Percentiles rank a stretch among this genome's conserved stretches.
These are phyloP conservation scores for Epizoanthus illoricatus DNA, from an alignment of 92 coral and sea anemone species.

Conservation along the genomic window DNA sequence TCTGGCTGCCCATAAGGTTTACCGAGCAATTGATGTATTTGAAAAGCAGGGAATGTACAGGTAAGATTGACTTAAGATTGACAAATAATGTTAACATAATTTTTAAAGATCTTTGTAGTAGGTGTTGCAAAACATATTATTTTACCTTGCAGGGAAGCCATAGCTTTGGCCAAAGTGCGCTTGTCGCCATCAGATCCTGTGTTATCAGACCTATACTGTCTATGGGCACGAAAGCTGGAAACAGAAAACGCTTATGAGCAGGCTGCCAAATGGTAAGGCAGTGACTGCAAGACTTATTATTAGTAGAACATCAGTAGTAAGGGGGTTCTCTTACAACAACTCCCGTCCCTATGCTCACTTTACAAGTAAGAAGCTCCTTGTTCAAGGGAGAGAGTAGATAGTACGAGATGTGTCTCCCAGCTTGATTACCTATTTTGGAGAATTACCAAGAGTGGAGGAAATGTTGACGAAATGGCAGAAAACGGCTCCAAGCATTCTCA, in stretches of 20 bases:
- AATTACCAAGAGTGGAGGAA: background rate
- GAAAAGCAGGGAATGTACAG: constrained; percentile 85
- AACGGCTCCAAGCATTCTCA: too few species aligned
- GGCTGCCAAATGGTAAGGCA: constrained; percentile 93
- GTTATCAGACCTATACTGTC: constrained; percentile 79
- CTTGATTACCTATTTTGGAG: background rate
- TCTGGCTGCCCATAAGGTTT: constrained; percentile 86
- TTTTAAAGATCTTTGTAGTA: too few species aligned
- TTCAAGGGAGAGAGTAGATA: background rate
- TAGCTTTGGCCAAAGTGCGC: constrained; percentile 93
- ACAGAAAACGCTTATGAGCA: constrained; percentile 82
- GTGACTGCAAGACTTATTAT: background rate
- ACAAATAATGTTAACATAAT: background rate
- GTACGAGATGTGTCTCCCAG: background rate
- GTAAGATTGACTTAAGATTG: constrained; percentile 38
- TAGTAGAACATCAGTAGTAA: background rate
- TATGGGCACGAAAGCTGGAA: constrained; percentile 95
- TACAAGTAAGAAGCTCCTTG: background rate
- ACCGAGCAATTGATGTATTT: constrained; percentile 86
- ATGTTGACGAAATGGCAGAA: too few species aligned
- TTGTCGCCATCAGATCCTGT: constrained; percentile 90
- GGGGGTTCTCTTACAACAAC: background rate
- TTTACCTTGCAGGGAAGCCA: constrained; percentile 74
- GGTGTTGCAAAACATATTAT: background rate
- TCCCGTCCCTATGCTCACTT: background rate